Evolutionary conservation across 1,140 invertebrate species (phyloP).

Genomic region (Belonocnema kinseyi): DNA sequence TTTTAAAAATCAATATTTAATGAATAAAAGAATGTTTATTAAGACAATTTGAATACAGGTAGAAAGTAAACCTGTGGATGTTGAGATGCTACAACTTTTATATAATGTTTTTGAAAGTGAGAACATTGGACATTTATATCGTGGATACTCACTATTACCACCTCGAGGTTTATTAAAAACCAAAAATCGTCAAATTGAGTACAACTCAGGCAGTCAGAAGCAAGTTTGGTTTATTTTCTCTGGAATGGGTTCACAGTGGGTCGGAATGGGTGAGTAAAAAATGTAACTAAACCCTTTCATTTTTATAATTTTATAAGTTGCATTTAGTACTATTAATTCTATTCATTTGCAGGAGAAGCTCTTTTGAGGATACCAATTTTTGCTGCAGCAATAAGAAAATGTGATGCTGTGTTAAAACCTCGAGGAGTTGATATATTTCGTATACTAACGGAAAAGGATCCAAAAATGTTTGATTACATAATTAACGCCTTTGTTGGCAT

Average conservation of each 20-base stretch:
- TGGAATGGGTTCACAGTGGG: slow-evolving; percentile 85
- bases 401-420: slow-evolving; percentile 51
- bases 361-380: slow-evolving; percentile 82
- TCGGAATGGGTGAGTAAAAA: slow-evolving; percentile 78
- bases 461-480: slow-evolving; percentile 76
- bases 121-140: slow-evolving; percentile 69
- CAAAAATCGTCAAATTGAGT: slow-evolving; percentile 15
- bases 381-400: slow-evolving; percentile 78
- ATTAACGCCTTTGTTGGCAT: slow-evolving; percentile 68
- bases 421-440: slow-evolving; percentile 78
- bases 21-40: neutral
- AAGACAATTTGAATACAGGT: slow-evolving; percentile 42
- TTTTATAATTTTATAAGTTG: neutral
- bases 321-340: neutral
- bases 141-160: slow-evolving; percentile 68
- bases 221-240: slow-evolving; percentile 80
- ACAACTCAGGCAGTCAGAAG: slow-evolving; percentile 19
- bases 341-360: slow-evolving; percentile 74
- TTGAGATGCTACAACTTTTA: slow-evolving; percentile 72
- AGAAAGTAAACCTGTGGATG: slow-evolving; percentile 55
- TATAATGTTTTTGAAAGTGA: slow-evolving; percentile 69
- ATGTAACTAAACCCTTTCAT: neutral
- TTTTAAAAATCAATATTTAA: neutral
- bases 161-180: slow-evolving; percentile 31
- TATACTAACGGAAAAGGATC: slow-evolving; percentile 77